Evolutionary conservation across 2,888 invertebrate genomes (phyloP).

Genomic region (Heteromurus nitidus): DNA sequence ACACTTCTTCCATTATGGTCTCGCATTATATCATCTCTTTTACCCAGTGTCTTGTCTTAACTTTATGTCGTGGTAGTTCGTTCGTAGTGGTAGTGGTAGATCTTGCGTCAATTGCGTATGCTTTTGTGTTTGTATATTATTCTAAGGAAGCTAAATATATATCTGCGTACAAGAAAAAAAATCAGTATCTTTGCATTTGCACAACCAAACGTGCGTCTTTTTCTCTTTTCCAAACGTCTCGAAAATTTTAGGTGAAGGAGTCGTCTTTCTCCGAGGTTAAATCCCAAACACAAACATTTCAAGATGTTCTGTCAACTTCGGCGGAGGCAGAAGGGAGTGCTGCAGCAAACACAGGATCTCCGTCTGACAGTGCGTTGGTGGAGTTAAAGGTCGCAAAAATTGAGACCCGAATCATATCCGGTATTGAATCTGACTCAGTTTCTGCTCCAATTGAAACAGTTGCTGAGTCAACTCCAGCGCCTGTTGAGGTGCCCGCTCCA

Average conservation of each 20-base stretch:
- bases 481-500: background rate
- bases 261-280: conserved; percentile 66
- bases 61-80: too few relatives aligned
- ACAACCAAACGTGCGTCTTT: conserved; percentile 24
- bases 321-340: conserved; percentile 10
- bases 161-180: conserved; percentile 22
- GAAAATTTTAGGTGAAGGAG: conserved; percentile 69
- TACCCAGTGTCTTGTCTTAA: conserved; percentile 1
- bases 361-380: conserved; percentile 37
- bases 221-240: conserved; percentile 15
- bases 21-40: background rate
- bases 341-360: background rate
- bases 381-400: conserved; percentile 61
- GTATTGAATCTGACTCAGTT: conserved; percentile 38
- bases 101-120: background rate
- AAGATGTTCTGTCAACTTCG: conserved; percentile 71
- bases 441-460: conserved; percentile 33
- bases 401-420: conserved; percentile 47
- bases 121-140: conserved; percentile 22
- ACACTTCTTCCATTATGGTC: background rate
- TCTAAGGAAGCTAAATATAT: conserved; percentile 23
- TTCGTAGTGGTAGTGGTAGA: background rate
- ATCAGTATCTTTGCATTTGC: conserved; percentile 20
- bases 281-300: conserved; percentile 72
- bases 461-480: background rate